Base-by-base conservation (phyloP, 2,113 vertebrate species). In the Sinocyclocheilus anophthalmus region DNA sequence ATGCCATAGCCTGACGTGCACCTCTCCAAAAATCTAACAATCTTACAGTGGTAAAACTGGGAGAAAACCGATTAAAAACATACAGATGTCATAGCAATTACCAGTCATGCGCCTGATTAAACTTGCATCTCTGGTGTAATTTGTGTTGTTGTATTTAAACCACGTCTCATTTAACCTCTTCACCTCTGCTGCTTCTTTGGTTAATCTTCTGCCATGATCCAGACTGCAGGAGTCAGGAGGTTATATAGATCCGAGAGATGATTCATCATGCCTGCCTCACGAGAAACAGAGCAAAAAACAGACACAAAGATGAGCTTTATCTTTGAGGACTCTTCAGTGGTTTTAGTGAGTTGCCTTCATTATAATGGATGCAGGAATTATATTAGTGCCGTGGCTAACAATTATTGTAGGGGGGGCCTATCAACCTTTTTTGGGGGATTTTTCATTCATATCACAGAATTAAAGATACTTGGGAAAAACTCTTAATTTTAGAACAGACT, bases 181-280 rank as follows among this genome's bases (percentile, higher is more conserved):
- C 57, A 26, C 88, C 78, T 55, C 76, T 45, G 63, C 37, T 45
- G 42, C 37, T 55, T 42, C 83, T 73, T 59, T 24, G 24, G 67
- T 76, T 78, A 48, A 83, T 72, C 75, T 84, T 50, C 76, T 24
- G 45, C 78, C 77, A 67, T 20, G 16, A 53, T 76, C 83, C 69
- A 78, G 81, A 70, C 81, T 83, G 81, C 81, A 37, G 65, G 24
- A 83, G 61, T 30, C 81, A 83, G n/a, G 65, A 83, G 69, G 81
- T 84, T 59, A 73, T 26, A 24, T 3, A 73, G 81, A 84, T 84
- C 81, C 57, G 69, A 84, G 50, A 73, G 50, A 73, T 73, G 50
- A 84, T 84, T 50, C 78, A 83, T 78, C 79, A 85, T 13, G 33
- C 63, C 33, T 75, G 45, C 14, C 45, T 24, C 37, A 55, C 20